Evolutionary conservation across 2,113 vertebrate genomes (phyloP), one percentile per base, ranked within the genome.

Genomic region (Scomber scombrus): DNA sequence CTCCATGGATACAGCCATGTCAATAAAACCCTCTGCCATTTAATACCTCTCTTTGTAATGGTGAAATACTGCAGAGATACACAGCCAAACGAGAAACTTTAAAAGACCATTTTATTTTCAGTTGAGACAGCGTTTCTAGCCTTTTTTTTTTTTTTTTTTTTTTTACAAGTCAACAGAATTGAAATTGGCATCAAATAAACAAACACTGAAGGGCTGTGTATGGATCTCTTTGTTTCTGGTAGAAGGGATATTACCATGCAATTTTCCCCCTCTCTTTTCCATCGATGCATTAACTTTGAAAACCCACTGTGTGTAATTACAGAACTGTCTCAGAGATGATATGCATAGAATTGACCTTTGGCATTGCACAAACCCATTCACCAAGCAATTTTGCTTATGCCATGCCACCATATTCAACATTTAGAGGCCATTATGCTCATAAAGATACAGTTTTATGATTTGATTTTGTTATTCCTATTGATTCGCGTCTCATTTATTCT

Each of bases 11-110:
- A 78, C 74, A 78, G 88, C 62, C 80, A 12, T 84, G 78, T 91
- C 91, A 92, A 88, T 93, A 92, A 93, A 94, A 88, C 77, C 49
- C 60, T 67, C 78, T 83, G 72, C 79, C 71, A 70, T 88, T 88
- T 82, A 85, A 86, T 90, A 67, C 76, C 85, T 80, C 55, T 78
- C 85, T 80, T 91, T 90, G 80, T 79, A 85, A 86, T 75, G 77
- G 65, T 87, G 79, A 91, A 86, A 77, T 88, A 75, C 65, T 86
- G 89, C 85, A 75, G 72, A 66, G 86, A 82, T 81, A 45, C 55
- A 21, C 31, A 47, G 71, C 77, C 75, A 77, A 80, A 72, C 52
- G 52, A 78, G 78, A 79, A 80, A 71, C 70, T 82, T 82, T 83
- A 84, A 84, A 66, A 83, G 68, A 40, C 61, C 43, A 14, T 74